These are phyloP conservation scores for Caenorhabditis wallacei DNA, from an alignment of 2,888 invertebrate genomes.

Conservation along the genomic window DNA sequence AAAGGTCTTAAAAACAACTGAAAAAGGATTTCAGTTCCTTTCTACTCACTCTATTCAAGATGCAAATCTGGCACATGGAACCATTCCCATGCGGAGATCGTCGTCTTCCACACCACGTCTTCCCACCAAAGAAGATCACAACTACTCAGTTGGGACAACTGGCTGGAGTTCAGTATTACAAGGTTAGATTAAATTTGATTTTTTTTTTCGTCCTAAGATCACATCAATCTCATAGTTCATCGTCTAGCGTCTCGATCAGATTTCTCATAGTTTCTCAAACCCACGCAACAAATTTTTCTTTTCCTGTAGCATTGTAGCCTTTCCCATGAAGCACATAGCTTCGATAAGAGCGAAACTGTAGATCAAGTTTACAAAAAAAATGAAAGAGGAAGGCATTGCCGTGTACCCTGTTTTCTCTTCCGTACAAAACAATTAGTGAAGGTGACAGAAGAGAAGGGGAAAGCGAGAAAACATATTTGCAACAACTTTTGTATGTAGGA, in stretches of 20 bases:
- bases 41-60: background rate
- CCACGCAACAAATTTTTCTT: conserved; percentile 5
- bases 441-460: background rate
- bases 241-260: background rate
- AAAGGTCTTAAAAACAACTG: conserved; percentile 6
- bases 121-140: conserved; percentile 89
- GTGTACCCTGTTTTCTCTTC: background rate
- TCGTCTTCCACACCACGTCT: conserved; percentile 90
- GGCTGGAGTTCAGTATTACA: conserved; percentile 92
- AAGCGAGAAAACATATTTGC: conserved; percentile 7
- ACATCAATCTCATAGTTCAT: background rate
- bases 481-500: conserved; percentile 22
- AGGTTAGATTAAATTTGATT: conserved; percentile 86
- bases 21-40: conserved; percentile 27
- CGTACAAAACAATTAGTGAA: conserved; percentile 15
- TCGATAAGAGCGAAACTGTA: background rate
- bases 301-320: no score
- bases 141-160: conserved; percentile 87
- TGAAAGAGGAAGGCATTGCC: background rate
- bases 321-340: background rate
- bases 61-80: conserved; percentile 93
- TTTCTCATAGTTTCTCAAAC: background rate
- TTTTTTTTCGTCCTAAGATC: no score
- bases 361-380: background rate
- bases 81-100: conserved; percentile 88